Base-by-base conservation (phyloP, 2,797 vertebrate species). In the Natrix natrix region DNA sequence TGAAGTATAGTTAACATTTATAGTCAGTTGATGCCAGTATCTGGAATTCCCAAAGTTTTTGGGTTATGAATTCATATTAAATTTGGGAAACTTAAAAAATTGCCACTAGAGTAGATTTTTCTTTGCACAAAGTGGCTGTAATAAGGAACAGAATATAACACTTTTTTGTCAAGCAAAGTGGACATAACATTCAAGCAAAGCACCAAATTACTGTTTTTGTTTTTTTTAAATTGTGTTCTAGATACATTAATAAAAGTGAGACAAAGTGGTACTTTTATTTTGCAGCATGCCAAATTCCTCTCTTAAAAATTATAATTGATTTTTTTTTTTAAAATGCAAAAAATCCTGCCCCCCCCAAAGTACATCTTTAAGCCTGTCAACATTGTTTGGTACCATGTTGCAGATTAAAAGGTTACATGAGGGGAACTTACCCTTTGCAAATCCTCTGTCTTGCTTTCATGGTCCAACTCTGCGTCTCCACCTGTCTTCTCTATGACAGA, bases 391-490 rank as follows among this genome's bases (percentile, higher is more conserved):
- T 5, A 74, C n/a, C n/a, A 74, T 2, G 17, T 8, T 43, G 17
- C 16, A 20, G 16, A 69, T 69, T 69, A 69, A 69, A 12, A 69
- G 32, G 16, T 74, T 7, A 4, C 7, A 8, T 22, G 10, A 91
- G 94, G 92, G 89, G 92, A 57, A 48, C 90, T 94, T 91, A 93
- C 78, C 54, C 92, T 93, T 93, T 95, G 93, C 88, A 94, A 91
- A 91, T 59, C 94, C 24, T 93, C 95, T 92, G 96, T 86, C 95
- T 94, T 57, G 20, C 28, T 88, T 54, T 86, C 17, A 20, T 43
- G 69, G 69, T 74, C 69, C 69, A 74, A 37, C 1, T 20, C 32
- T 74, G n/a, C 2, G 0, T 48, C 24, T 56, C n/a, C 55, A 57
- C 7, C 43, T 14, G 24, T 37, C 13, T 57, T 22, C 17, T 60